phyloP scores from a whole-genome alignment of 2,113 vertebrate species.

The Zosterops lateralis region DNA sequence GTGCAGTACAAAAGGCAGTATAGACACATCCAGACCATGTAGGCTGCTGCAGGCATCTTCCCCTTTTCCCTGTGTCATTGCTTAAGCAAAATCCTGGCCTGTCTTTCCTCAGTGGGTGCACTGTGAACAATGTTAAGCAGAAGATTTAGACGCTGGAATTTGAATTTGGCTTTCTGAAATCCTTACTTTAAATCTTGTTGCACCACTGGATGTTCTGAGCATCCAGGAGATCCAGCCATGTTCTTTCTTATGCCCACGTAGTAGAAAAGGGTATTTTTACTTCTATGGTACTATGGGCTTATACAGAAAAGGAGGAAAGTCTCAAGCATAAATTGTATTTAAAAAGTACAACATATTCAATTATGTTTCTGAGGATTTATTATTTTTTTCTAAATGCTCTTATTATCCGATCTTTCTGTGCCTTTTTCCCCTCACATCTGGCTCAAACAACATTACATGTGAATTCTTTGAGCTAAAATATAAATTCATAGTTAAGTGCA shows the following conservation, averaged over 20 bases:
- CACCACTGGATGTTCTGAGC: not conserved
- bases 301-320: not conserved
- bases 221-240: not conserved
- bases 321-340: not conserved
- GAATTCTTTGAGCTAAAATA: not conserved
- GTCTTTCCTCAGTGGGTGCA: not conserved
- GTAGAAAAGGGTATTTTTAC: not conserved
- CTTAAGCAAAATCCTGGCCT: not conserved
- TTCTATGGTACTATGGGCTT: not conserved
- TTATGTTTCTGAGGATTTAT: slow-evolving; percentile 9
- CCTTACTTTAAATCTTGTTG: not conserved
- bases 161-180: not conserved
- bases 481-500: not conserved
- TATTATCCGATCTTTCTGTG: slow-evolving; percentile 10
- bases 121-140: not conserved
- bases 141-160: not conserved
- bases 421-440: not conserved
- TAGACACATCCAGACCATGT: not conserved
- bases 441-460: not conserved
- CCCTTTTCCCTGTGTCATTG: not conserved
- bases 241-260: not conserved
- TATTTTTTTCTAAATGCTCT: slow-evolving; percentile 22
- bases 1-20: not conserved
- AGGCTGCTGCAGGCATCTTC: not conserved
- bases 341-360: not conserved